phyloP scores from a whole-genome alignment of 2,113 vertebrate genomes.

The Eublepharis macularius region DNA sequence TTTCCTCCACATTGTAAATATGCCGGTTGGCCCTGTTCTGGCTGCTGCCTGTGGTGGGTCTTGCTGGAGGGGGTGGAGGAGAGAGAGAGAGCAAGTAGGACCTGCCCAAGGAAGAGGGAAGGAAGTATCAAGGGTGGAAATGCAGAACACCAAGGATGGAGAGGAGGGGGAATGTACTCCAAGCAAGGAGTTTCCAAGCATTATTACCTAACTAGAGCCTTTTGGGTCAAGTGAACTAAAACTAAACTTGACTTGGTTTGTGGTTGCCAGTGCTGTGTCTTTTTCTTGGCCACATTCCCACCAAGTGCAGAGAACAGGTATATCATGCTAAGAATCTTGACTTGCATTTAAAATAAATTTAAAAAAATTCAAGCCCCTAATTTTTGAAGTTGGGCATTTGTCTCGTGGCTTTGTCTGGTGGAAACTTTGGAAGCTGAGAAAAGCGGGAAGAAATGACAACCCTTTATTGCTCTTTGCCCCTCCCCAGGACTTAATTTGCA shows the following conservation, averaged over 20 bases:
- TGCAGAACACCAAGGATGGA: no score
- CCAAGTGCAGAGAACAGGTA: neutral
- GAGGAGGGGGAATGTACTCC: no score
- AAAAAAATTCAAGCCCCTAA: neutral
- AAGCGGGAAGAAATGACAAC: neutral
- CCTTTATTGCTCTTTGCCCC: neutral
- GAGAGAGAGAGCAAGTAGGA: neutral
- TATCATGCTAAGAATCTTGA: neutral
- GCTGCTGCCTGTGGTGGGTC: neutral
- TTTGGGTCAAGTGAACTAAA: neutral
- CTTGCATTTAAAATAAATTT: neutral
- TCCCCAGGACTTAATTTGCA: neutral
- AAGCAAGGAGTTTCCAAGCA: no score
- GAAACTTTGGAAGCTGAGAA: neutral
- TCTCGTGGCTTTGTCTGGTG: neutral
- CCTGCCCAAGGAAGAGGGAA: neutral
- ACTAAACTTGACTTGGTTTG: no score
- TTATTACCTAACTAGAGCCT: neutral
- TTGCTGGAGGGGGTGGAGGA: rapidly evolving
- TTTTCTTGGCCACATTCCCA: neutral
- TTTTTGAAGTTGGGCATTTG: neutral
- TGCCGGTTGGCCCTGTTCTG: neutral
- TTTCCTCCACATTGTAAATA: constrained; percentile 95
- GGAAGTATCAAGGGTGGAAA: no score
- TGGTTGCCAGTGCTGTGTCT: no score